Evolutionary conservation across 2,797 vertebrate genomes (phyloP).

Genomic region (Lophotriccus pileatus): DNA sequence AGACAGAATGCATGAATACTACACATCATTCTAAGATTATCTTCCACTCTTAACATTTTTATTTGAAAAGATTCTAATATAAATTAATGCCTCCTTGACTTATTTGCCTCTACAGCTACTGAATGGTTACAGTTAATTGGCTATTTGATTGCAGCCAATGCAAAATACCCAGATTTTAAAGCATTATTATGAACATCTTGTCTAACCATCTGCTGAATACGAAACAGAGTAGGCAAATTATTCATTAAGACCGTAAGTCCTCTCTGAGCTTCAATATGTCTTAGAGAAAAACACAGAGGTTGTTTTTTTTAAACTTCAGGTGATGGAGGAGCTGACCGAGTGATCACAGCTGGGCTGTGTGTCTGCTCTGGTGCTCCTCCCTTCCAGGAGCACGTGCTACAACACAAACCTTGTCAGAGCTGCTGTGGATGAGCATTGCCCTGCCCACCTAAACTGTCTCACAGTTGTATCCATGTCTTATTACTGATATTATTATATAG

Average conservation of each 20-base stretch:
- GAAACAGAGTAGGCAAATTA: slow-evolving; percentile 24
- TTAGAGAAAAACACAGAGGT: neutral
- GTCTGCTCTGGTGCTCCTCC: neutral
- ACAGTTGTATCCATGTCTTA: neutral
- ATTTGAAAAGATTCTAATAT: neutral
- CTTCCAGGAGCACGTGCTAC: fast-evolving
- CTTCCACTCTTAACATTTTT: neutral
- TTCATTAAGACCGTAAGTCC: neutral
- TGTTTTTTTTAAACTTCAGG: neutral
- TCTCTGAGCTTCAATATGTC: neutral
- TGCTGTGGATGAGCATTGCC: neutral
- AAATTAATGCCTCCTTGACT: neutral
- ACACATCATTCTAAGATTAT: neutral
- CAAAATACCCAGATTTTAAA: slow-evolving; percentile 17
- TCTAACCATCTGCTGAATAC: slow-evolving; percentile 39
- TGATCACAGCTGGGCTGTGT: neutral
- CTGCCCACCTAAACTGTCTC: neutral
- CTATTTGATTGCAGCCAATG: slow-evolving; percentile 1
- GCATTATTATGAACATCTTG: slow-evolving; percentile 24
- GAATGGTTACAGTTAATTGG: slow-evolving; percentile 12
- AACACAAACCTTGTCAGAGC: neutral
- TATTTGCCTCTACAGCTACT: neutral
- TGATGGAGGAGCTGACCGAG: neutral
- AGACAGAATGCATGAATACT: neutral
- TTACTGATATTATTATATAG: neutral